Base-by-base conservation (phyloP, 2,797 vertebrate species). In the Silurus lanzhouensis region DNA sequence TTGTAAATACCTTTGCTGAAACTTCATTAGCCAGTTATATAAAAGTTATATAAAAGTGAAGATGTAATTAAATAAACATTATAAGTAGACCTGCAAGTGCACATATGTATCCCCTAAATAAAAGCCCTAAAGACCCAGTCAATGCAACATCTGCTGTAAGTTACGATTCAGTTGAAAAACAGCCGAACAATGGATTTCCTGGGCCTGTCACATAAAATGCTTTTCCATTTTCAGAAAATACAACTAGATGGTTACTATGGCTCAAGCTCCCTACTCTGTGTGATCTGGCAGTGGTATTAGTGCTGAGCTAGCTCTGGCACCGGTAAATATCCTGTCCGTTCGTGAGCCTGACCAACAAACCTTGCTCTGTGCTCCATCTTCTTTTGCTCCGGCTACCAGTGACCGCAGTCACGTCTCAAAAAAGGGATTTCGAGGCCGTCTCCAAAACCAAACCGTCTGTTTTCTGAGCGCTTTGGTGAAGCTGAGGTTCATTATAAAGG, bases 401-500 rank as follows among this genome's bases (percentile, higher is more conserved):
- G 9, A 81, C 82, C 82, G 19, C 81, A 87, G 78, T 67, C 85
- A 71, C 4, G 12, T 74, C 70, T 44, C 38, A 64, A 83, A 74
- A 82, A 80, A 52, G 22, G 63, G 25, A 20, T 77, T 72, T 79
- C 31, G 86, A 83, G 81, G 63, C 71, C 10, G 76, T 89, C 87
- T 90, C 85, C 63, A 89, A 92, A 91, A 84, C 85, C 79, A 75
- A 57, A 63, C 78, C 48, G 55, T 52, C 27, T 85, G 60, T 57
- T 75, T 85, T 84, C 83, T 58, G 22, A 86, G 79, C 31, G 67
- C 83, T 83, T 60, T 91, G 91, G 91, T 93, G 92, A 93, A 92
- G 92, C 93, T 91, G 88, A 88, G 92, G 82, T 91, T 94, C 93
- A 93, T 94, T 95, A 93, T 92, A 89, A 91, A 94, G 95, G 95